phyloP scores from a whole-genome alignment of 2,888 invertebrate species.

The Drosophila neoperkinsi region DNA sequence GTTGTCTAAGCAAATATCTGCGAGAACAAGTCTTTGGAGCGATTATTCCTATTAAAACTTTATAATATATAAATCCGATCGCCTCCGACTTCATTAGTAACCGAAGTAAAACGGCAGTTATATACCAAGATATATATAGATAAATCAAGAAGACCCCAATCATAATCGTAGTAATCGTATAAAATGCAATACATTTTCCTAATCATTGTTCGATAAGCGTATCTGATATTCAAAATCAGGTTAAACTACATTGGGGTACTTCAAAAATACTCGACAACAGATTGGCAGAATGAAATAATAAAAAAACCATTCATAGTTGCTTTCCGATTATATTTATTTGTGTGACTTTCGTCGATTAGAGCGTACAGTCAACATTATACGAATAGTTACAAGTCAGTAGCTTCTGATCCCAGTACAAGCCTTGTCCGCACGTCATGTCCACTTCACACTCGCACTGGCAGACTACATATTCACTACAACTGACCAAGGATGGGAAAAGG shows the following conservation, averaged over 20 bases:
- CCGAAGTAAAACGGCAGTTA: background rate
- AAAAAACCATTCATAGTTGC: background rate
- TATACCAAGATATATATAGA: background rate
- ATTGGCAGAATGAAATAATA: background rate
- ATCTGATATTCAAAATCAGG: background rate
- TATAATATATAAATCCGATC: background rate
- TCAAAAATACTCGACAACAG: background rate
- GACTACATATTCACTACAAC: conserved; percentile 60
- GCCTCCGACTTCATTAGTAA: background rate
- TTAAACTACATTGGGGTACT: background rate
- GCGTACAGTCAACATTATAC: conserved; percentile 29
- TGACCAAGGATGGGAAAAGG: conserved; percentile 43
- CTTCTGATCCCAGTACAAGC: conserved; percentile 48
- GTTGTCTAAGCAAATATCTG: background rate
- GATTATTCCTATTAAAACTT: background rate
- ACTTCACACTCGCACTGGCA: conserved; percentile 81
- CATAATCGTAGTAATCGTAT: no score
- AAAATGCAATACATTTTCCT: background rate
- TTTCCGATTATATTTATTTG: conserved; percentile 6
- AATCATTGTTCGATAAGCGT: background rate
- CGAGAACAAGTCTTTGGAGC: background rate
- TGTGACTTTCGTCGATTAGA: conserved; percentile 18
- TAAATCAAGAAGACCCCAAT: no score
- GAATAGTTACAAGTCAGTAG: conserved; percentile 49
- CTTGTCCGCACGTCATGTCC: conserved; percentile 39